phyloP scores from a whole-genome alignment of 1,140 invertebrate species.

The Penaeus vannamei region DNA sequence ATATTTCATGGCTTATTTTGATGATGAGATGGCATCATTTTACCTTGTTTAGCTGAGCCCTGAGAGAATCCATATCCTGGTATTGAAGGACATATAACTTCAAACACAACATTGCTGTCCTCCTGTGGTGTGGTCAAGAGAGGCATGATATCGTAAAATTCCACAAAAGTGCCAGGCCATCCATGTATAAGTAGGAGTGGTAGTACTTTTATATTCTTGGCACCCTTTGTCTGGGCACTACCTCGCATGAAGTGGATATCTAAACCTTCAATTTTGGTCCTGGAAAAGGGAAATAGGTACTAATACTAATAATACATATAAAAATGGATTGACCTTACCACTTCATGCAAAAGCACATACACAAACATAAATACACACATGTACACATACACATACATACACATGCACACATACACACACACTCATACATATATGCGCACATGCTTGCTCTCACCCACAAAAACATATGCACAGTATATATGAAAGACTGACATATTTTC shows the following conservation, averaged over 20 bases:
- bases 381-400: not conserved
- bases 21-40: not conserved
- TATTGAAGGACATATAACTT: slow-evolving; percentile 85
- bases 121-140: slow-evolving; percentile 77
- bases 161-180: slow-evolving; percentile 90
- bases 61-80: slow-evolving; percentile 90
- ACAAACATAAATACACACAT: not conserved
- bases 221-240: slow-evolving; percentile 72
- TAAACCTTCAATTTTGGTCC: slow-evolving; percentile 78
- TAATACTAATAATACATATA: not conserved
- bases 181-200: slow-evolving; percentile 87
- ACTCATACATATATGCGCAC: not conserved
- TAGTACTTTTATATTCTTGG: slow-evolving; percentile 71
- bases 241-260: slow-evolving; percentile 84
- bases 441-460: not conserved
- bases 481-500: not conserved
- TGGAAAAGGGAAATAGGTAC: slow-evolving; percentile 3
- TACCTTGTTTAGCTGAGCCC: slow-evolving; percentile 74
- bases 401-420: not conserved
- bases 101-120: slow-evolving; percentile 80
- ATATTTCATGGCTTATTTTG: not conserved
- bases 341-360: not conserved
- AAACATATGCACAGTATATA: not conserved
- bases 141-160: slow-evolving; percentile 87
- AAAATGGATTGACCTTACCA: not conserved